phyloP scores from a whole-genome alignment of 2,888 invertebrate species.

The Arenicola marina region DNA sequence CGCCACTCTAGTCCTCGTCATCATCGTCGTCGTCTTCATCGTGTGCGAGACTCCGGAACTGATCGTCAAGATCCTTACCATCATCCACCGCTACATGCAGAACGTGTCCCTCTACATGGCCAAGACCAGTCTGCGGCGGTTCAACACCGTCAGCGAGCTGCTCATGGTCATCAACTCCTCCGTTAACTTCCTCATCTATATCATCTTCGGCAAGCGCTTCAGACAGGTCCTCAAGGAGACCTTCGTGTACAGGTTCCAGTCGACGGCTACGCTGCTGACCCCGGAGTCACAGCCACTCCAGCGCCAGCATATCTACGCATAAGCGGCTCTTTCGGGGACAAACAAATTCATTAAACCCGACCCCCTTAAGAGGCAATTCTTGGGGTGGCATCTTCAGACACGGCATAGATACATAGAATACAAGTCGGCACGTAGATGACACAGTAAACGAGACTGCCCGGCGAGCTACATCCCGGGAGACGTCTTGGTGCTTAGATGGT shows the following conservation, averaged over 20 bases:
- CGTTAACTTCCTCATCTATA: slow-evolving; percentile 35
- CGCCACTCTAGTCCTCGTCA: slow-evolving; percentile 32
- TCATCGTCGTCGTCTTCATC: slow-evolving; percentile 30
- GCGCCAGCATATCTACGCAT: not conserved
- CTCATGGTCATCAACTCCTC: slow-evolving; percentile 32
- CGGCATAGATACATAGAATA: too few relatives aligned
- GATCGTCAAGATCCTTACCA: slow-evolving; percentile 13
- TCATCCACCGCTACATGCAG: not conserved
- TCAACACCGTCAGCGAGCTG: slow-evolving; percentile 10
- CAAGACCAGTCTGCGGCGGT: not conserved
- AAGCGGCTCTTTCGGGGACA: too few relatives aligned
- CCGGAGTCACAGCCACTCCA: not conserved
- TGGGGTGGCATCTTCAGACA: too few relatives aligned
- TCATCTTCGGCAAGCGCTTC: slow-evolving; percentile 31
- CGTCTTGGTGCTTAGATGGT: too few relatives aligned
- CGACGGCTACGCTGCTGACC: not conserved
- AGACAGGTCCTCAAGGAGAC: slow-evolving; percentile 19
- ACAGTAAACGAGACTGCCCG: too few relatives aligned
- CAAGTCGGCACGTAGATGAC: too few relatives aligned
- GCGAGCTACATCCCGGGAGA: too few relatives aligned
- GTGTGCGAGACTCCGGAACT: slow-evolving; percentile 33
- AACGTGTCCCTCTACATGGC: not conserved
- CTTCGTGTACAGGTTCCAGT: not conserved
- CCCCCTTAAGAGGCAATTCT: too few relatives aligned
- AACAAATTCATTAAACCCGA: too few relatives aligned